Evolutionary conservation across 2,113 vertebrate species (phyloP).

Genomic region (Notothenia coriiceps): DNA sequence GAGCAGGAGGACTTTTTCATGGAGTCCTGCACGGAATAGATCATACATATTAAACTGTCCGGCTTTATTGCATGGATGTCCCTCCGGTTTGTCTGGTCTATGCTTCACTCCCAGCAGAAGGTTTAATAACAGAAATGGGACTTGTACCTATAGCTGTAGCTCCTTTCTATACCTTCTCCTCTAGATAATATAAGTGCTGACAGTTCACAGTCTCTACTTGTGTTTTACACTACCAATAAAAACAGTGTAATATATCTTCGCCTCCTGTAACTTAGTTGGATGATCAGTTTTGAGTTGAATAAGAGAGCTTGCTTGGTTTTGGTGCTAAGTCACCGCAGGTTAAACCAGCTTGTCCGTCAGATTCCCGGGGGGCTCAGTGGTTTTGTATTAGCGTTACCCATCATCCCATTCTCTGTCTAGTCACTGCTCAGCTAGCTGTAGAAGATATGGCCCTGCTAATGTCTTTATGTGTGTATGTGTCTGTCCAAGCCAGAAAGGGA

Average conservation of each 20-base stretch:
- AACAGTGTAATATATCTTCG: not conserved
- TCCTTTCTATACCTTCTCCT: not conserved
- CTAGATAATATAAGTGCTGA: conserved; percentile 7
- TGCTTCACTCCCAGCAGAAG: conserved; percentile 24
- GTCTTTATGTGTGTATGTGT: conserved; percentile 46
- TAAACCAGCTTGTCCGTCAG: conserved; percentile 56
- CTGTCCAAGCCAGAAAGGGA: conserved; percentile 45
- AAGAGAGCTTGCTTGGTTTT: conserved; percentile 34
- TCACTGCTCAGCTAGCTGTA: conserved; percentile 51
- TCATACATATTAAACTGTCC: conserved; percentile 58
- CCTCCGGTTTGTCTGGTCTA: conserved; percentile 22
- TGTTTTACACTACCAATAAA: conserved; percentile 17
- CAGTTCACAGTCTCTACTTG: conserved; percentile 7
- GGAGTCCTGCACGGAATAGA: conserved; percentile 27
- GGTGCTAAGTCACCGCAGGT: conserved; percentile 58
- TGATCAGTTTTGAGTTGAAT: conserved; percentile 7
- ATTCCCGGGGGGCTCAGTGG: conserved; percentile 29
- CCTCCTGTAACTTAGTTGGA: not conserved
- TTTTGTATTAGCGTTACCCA: conserved; percentile 58
- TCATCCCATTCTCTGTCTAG: conserved; percentile 54
- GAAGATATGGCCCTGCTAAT: conserved; percentile 51
- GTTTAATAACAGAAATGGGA: conserved; percentile 57
- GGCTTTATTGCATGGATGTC: conserved; percentile 54
- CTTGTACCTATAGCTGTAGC: not conserved
- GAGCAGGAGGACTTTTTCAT: not conserved